These are phyloP conservation scores for Cantharis rustica DNA, from an alignment of 2,888 invertebrate genomes.

Conservation along the genomic window DNA sequence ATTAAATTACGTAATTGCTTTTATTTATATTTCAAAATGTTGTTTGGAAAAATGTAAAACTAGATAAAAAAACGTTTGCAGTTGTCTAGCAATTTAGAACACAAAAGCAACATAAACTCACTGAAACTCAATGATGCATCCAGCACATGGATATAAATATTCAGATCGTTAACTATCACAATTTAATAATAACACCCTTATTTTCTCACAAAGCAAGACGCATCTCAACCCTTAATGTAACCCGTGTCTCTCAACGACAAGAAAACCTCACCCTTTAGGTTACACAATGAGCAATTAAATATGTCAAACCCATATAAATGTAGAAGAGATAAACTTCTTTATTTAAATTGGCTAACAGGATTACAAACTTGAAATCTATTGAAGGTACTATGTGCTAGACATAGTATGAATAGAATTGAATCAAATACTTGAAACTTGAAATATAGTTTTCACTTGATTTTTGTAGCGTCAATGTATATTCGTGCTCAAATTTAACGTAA, in stretches of 20 bases:
- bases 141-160: not conserved
- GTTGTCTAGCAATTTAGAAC: not conserved
- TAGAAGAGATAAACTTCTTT: not conserved
- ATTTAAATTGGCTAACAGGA: not conserved
- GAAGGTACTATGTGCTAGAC: not conserved
- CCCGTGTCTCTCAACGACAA: not conserved
- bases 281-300: not conserved
- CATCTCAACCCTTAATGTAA: not conserved
- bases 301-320: not conserved
- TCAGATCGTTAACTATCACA: not conserved
- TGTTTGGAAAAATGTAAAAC: not conserved
- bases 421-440: not conserved
- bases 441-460: not conserved
- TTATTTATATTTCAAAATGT: not conserved
- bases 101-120: not conserved
- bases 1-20: not conserved
- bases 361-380: not conserved
- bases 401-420: not conserved
- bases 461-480: not conserved
- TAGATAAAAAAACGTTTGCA: no score
- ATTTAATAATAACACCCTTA: not conserved
- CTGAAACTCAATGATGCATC: not conserved
- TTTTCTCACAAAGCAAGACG: not conserved
- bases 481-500: not conserved
- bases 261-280: not conserved